A percentile compares a stretch with the other conserved stretches of the same genome.
Conservation (phyloP, 2,888 invertebrate genomes). For the Chalcosyrphus nemorum region DNA sequence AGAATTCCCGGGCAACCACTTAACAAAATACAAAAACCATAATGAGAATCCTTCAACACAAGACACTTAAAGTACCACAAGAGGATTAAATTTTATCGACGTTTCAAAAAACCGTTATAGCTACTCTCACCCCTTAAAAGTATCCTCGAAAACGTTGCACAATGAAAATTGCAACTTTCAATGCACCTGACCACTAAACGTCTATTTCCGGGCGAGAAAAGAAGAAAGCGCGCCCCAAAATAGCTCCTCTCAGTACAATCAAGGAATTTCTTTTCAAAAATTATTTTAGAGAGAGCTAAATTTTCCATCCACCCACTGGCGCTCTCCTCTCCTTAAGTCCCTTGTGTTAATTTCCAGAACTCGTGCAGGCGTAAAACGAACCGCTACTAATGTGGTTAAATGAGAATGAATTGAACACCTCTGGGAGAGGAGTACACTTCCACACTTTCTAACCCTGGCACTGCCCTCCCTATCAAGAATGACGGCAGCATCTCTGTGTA, state of each 20-base stretch:
- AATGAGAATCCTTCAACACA: background rate
- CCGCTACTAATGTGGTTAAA: slow-evolving; percentile 74
- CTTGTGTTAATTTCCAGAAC: slow-evolving; percentile 61
- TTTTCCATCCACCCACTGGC: background rate
- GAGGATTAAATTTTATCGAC: background rate
- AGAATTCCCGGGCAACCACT: background rate
- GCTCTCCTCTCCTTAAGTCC: background rate
- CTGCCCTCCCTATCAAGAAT: slow-evolving; percentile 6
- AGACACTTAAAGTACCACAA: background rate
- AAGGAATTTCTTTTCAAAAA: slow-evolving; percentile 52
- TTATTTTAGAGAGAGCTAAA: slow-evolving; percentile 34
- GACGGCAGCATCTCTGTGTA: background rate
- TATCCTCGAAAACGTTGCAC: background rate
- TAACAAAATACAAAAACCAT: background rate
- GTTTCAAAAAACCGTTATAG: background rate
- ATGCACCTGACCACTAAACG: background rate
- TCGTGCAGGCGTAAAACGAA: slow-evolving; percentile 68
- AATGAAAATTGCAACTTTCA: background rate
- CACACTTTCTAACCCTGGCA: slow-evolving; percentile 5
- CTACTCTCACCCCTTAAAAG: background rate
- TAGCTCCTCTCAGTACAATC: slow-evolving; percentile 42
- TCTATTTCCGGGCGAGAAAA: background rate
- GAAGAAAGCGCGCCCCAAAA: background rate
- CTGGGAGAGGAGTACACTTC: slow-evolving; percentile 52
- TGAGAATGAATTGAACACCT: slow-evolving; percentile 74